Evolutionary conservation across 1,140 invertebrate species (phyloP), one percentile per base, ranked within the genome.

Genomic region (Pseudomyrmex cubaensis): DNA sequence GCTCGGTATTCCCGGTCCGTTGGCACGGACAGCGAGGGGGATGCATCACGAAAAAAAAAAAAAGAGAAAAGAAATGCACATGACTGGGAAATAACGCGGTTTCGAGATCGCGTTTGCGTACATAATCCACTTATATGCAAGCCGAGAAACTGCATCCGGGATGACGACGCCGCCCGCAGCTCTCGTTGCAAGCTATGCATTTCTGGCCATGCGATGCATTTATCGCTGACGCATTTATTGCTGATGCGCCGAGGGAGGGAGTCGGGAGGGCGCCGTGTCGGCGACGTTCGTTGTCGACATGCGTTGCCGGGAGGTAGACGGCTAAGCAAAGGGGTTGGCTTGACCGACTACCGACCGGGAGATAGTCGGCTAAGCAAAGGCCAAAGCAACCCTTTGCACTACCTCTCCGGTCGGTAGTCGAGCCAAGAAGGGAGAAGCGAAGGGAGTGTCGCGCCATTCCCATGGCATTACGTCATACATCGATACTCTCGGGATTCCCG

Each of bases 181-280:
- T 22, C 52, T 64, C 62, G 66, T 52, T 12, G 46, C 78, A 78
- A 89, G 86, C 89, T 85, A 85, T 89, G 89, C 91, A 91, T 78
- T 91, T 89, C 89, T 89, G 46, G 7, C 78, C 66, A 78, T 85
- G 89, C 85, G 90, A 92, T 87, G 91, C 89, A 89, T 90, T 93
- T 93, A 92, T 90, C 90, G 86, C 69, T 89, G 91, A 93, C 90
- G 92, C 91, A 90, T 90, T 93, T 93, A 92, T 91, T 90, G 85
- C 70, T 87, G 90, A 89, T 90, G 77, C 89, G 84, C 54, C 88
- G 80, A 66, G 88, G 86, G 89, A 82, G 89, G 89, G 83, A 85
- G 87, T 88, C 78, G 76, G 50, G 50, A 52, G 50, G 50, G 17
- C 63, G 62, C 62, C 61, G 82, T 64, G 35, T 35, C 35, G 35